Evolutionary conservation across 2,888 invertebrate species (phyloP), one percentile per base, ranked within the genome.

Genomic region (Leptopterna dolabrata): DNA sequence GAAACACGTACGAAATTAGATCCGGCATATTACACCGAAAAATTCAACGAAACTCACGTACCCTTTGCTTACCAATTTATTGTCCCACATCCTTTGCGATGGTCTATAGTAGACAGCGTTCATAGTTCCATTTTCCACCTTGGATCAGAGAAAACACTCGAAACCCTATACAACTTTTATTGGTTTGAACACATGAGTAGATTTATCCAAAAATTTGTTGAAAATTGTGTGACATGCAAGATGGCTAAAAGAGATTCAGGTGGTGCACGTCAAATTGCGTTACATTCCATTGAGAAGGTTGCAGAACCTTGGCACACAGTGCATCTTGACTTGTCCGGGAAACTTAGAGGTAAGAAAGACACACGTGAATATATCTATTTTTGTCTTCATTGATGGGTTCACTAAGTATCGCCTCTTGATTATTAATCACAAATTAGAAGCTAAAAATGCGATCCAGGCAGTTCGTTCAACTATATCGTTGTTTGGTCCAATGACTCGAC

Each of bases 221-320:
- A 91, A 0, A 90, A 90, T 29, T 91, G 91, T 85, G 87, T 91
- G 9, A 91, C 90, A 0, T 91, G 91, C 86, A 90, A 89, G 88
- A 41, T 90, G 0, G 89, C 91, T 0, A 91, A 91, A 87, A 89
- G 90, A 16, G 51, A 47, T 16, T 90, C 91, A 0, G 91, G 91
- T 7, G 90, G 91, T 7, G 89, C 89, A 71, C 41, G 89, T 19
- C 91, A 91, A 82, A 90, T 89, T n/a, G 89, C 90, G 70, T 30
- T 91, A 1, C 91, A 91, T 70, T 90, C 91, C 0, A 91, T 91
- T n/a, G 91, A 91, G 0, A 92, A 91, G 86, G 71, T 88, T 0
- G 63, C 83, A 4, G 89, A 89, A n/a, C 90, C 90, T 14, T 91
- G 90, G 90, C 91, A 91, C 76, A 91, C 90, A 0, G 24, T 91